These are phyloP conservation scores for Eospalax fontanierii DNA, from an alignment of 2,797 vertebrate genomes.

Conservation along the genomic window DNA sequence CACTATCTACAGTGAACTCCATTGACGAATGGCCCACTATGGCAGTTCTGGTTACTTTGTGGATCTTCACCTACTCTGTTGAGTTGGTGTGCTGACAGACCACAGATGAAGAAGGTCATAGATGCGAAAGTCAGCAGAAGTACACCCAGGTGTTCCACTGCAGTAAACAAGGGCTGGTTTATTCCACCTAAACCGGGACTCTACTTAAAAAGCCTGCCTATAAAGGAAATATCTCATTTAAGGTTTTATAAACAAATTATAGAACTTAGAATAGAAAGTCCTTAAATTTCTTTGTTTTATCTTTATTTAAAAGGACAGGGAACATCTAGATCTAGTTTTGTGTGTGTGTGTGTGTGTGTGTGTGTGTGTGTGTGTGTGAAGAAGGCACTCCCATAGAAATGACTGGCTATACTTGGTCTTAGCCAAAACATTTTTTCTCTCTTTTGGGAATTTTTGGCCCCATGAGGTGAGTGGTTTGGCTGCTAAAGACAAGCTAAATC, in stretches of 20 bases:
- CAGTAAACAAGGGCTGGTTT: background rate
- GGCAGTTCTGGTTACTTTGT: background rate
- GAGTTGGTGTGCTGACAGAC: background rate
- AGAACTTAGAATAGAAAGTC: background rate
- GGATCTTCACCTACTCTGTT: background rate
- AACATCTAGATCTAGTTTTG: background rate
- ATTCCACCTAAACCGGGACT: background rate
- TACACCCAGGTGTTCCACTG: background rate
- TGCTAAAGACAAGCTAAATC: constrained; percentile 28
- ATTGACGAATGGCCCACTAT: background rate
- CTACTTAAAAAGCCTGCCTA: background rate
- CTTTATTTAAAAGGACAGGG: background rate
- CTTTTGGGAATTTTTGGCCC: background rate
- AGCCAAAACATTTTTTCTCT: background rate
- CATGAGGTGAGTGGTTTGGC: background rate
- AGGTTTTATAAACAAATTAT: constrained; percentile 9
- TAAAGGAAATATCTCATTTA: background rate
- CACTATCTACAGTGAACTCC: background rate
- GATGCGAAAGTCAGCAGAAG: background rate
- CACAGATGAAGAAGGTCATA: background rate
- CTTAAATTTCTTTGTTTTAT: background rate
- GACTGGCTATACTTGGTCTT: background rate
- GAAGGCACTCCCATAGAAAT: background rate
- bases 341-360: too few species aligned
- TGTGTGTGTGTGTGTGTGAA: background rate